A percentile compares a stretch with the other conserved stretches of the same genome.
Conservation (phyloP, 1,140 invertebrate genomes). For the Helicoverpa zea region DNA sequence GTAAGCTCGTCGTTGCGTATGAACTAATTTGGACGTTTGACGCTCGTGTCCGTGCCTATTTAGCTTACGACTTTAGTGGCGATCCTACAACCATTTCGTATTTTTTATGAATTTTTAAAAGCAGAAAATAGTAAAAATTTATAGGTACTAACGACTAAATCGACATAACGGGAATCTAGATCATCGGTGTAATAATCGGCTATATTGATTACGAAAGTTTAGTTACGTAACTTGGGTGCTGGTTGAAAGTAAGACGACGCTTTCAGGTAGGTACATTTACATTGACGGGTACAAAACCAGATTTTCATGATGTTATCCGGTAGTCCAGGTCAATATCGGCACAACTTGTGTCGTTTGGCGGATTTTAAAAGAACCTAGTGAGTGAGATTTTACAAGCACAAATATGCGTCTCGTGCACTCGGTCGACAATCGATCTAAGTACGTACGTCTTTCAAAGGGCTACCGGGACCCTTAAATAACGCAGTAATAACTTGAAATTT, state of each 20-base stretch:
- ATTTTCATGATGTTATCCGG: background rate
- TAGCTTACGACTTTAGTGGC: background rate
- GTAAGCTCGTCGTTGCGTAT: too few relatives aligned
- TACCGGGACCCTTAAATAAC: background rate
- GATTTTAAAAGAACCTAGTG: background rate
- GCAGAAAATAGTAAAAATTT: background rate
- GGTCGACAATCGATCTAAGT: too few relatives aligned
- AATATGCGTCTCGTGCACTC: too few relatives aligned
- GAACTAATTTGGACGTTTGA: too few relatives aligned
- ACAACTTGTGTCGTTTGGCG: background rate
- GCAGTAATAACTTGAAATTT: background rate
- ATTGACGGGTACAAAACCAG: background rate
- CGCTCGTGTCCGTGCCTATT: background rate
- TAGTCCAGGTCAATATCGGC: background rate
- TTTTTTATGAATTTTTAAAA: background rate
- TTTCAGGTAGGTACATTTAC: conserved; percentile 31
- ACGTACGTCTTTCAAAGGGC: background rate
- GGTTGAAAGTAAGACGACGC: conserved; percentile 25
- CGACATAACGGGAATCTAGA: conserved; percentile 16
- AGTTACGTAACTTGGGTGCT: conserved; percentile 45
- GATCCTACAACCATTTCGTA: background rate
- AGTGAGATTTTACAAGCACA: too few relatives aligned
- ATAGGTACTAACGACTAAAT: background rate
- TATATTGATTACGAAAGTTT: conserved; percentile 44
- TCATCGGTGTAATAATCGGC: conserved; percentile 32